Conservation (phyloP, 2,888 invertebrate genomes). For the Bombyx huttoni region DNA sequence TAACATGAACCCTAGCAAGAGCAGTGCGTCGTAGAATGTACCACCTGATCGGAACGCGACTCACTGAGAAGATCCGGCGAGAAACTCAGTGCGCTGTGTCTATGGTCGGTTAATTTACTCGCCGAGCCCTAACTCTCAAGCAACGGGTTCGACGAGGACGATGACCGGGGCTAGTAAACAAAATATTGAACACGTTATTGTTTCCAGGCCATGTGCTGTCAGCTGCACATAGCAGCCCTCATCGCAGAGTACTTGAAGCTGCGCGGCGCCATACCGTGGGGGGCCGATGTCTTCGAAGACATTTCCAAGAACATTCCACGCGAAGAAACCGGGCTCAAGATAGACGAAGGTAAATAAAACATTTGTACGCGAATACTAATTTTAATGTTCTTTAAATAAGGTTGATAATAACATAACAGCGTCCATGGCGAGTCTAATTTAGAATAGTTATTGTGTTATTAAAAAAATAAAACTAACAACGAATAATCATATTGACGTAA, state of each 20-base stretch:
- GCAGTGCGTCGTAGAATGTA: no score
- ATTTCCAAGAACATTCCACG: conserved; percentile 90
- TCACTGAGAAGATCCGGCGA: no score
- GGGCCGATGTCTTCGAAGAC: conserved; percentile 86
- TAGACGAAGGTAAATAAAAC: conserved; percentile 78
- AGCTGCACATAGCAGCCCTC: conserved; percentile 94
- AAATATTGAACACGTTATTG: background rate
- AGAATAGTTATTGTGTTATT: background rate
- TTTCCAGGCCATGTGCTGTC: conserved; percentile 89
- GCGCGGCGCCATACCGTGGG: conserved; percentile 81
- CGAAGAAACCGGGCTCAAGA: conserved; percentile 88
- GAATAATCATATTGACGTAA: no score
- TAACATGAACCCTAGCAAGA: no score
- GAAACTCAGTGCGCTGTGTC: no score
- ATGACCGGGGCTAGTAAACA: no score
- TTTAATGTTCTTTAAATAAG: conserved; percentile 1
- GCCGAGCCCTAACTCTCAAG: no score
- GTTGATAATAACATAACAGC: background rate
- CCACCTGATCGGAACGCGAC: no score
- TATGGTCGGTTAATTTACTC: no score
- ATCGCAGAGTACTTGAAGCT: conserved; percentile 94
- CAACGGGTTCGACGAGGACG: no score
- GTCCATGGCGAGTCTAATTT: background rate
- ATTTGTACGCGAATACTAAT: background rate
- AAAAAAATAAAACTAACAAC: no score